Percentiles rank a stretch among this genome's conserved stretches.
phyloP scores from a whole-genome alignment of 2,888 invertebrate species.

The Netelia melanura region DNA sequence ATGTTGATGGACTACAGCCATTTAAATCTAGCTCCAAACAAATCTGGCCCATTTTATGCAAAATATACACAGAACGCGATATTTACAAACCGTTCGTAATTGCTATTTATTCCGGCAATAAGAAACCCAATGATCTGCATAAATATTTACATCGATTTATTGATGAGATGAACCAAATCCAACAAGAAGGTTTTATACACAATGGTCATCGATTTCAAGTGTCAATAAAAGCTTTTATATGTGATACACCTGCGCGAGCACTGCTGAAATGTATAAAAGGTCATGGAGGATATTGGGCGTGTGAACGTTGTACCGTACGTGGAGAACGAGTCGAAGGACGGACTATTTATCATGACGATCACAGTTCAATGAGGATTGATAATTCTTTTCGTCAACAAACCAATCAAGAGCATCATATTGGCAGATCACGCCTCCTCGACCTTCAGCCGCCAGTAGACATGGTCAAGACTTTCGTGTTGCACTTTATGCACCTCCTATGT shows the following conservation, averaged over 20 bases:
- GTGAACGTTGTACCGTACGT: constrained; percentile 64
- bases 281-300: constrained; percentile 66
- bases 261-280: constrained; percentile 66
- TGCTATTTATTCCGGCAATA: constrained; percentile 64
- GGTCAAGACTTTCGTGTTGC: constrained; percentile 62
- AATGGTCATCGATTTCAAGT: no score
- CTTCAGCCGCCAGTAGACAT: constrained; percentile 64
- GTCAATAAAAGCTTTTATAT: no score
- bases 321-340: constrained; percentile 25
- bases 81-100: constrained; percentile 64
- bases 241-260: no score
- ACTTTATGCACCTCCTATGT: constrained; percentile 69
- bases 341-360: background rate
- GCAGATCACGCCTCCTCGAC: constrained; percentile 62
- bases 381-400: constrained; percentile 60
- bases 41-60: no score
- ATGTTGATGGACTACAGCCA: constrained; percentile 49
- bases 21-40: no score
- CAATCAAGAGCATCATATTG: constrained; percentile 65
- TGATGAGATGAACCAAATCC: no score
- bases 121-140: constrained; percentile 65
- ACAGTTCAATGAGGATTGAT: constrained; percentile 46
- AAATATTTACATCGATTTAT: constrained; percentile 22
- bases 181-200: no score
- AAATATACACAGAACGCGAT: constrained; percentile 39